Base-by-base conservation (phyloP, 2,888 invertebrate species). In the Lottia gigantea region DNA sequence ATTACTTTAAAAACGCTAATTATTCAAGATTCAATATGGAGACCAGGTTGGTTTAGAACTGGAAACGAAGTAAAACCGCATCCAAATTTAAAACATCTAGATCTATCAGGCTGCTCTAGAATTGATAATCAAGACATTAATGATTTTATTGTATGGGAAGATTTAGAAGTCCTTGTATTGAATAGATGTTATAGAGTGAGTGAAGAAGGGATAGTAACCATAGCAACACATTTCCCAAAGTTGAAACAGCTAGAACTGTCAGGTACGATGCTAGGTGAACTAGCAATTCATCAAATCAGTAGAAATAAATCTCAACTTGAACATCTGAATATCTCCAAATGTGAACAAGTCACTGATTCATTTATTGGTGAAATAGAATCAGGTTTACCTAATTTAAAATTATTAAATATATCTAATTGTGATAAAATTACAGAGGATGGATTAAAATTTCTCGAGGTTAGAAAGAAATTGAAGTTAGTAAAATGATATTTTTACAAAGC, bases 211-310 rank as follows among this genome's bases (percentile, higher is more conserved):
- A 61, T 83, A 11, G 71, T 76, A 67, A 67, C 73, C 12, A 63
- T 82, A 19, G 74, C 78, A 14, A 78, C 75, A 64, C 71, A 76
- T 23, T 65, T 81, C 45, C 68, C 70, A 4, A 47, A 71, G 1
- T 69, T 84, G 7, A 73, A 73, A 47, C 45, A 45, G 1, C 71
- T 84, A 31, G 78, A 80, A 49, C 65, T 83, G 1, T 71, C 67
- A 6, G 65, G 70, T 7, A 78, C 78, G 14, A 64, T 40, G 14
- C 67, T 78, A 16, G 73, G 78, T n/a, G 80, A 83, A 47, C 71
- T 83, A 25, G 75, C 77, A 2, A 31, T 81, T n/a, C 83, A 84
- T 72, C 81, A 81, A 68, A 76, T 83, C 26, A 68, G 73, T 66
- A 72, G 80, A 11, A 65, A 80, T 64, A 46, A 82, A 65, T 73